phyloP scores from a whole-genome alignment of 2,888 invertebrate species.

The Drosophila recens region DNA sequence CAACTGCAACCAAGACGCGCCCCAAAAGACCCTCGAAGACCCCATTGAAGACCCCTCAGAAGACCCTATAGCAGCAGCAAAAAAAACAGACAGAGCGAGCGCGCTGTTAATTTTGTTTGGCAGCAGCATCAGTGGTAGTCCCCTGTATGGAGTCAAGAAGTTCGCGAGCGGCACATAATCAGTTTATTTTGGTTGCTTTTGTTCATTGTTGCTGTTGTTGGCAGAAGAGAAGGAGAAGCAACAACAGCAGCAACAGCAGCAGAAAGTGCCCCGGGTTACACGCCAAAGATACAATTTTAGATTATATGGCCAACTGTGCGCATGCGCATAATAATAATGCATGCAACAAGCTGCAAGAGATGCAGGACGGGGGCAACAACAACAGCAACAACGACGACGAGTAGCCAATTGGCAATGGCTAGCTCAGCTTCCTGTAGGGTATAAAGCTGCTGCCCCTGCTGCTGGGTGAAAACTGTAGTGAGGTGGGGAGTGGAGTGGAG shows the following conservation, averaged over 20 bases:
- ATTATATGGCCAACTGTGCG: conserved; percentile 82
- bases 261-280: conserved; percentile 83
- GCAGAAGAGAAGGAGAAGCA: conserved; percentile 16
- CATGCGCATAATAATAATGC: conserved; percentile 83
- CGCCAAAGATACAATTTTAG: conserved; percentile 84
- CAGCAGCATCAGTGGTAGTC: conserved; percentile 15
- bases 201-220: conserved; percentile 31
- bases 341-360: conserved; percentile 71
- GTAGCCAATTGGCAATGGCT: conserved; percentile 73
- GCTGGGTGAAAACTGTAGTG: neutral
- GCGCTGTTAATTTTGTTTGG: conserved; percentile 68
- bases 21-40: conserved; percentile 17
- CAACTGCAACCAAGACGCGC: conserved; percentile 20
- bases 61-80: conserved; percentile 19
- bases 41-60: conserved; percentile 10
- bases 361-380: conserved; percentile 29
- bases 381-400: conserved; percentile 40
- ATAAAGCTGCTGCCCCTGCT: conserved; percentile 3
- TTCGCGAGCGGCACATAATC: conserved; percentile 71
- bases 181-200: conserved; percentile 73
- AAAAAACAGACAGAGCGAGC: neutral
- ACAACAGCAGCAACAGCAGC: conserved; percentile 31
- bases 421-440: conserved; percentile 48
- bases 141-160: conserved; percentile 24
- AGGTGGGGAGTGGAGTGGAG: neutral